Evolutionary conservation across 2,888 invertebrate genomes (phyloP).

Genomic region (Chloroclystis v-ata): DNA sequence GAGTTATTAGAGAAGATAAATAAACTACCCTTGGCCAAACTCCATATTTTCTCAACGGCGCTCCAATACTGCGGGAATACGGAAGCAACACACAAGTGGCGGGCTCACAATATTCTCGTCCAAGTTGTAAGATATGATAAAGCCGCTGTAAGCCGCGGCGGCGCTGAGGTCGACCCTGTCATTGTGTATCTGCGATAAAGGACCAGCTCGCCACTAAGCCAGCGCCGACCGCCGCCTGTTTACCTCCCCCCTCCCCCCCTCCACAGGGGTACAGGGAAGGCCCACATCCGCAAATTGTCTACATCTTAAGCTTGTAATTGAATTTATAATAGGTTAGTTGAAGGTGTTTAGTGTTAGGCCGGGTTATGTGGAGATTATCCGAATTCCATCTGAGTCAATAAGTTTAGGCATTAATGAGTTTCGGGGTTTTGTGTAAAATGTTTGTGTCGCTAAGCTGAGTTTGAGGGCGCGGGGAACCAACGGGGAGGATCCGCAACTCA

Average conservation of each 20-base stretch:
- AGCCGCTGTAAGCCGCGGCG: background rate
- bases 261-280: conserved; percentile 9
- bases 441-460: too few species aligned
- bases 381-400: conserved; percentile 20
- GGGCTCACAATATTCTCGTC: too few species aligned
- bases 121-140: too few species aligned
- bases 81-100: too few species aligned
- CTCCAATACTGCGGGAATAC: too few species aligned
- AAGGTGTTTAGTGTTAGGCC: conserved; percentile 63
- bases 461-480: background rate
- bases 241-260: conserved; percentile 28
- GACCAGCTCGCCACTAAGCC: conserved; percentile 45
- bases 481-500: conserved; percentile 1
- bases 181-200: conserved; percentile 46
- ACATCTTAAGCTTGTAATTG: conserved; percentile 68
- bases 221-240: conserved; percentile 54
- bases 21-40: too few species aligned
- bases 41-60: too few species aligned
- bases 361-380: conserved; percentile 30
- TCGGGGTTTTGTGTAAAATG: background rate
- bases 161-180: conserved; percentile 8
- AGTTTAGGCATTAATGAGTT: conserved; percentile 24
- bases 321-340: conserved; percentile 75
- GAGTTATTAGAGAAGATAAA: too few species aligned
- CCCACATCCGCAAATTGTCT: conserved; percentile 58